Base-by-base conservation (phyloP, 2,888 invertebrate genomes). In the Congeria kusceri region DNA sequence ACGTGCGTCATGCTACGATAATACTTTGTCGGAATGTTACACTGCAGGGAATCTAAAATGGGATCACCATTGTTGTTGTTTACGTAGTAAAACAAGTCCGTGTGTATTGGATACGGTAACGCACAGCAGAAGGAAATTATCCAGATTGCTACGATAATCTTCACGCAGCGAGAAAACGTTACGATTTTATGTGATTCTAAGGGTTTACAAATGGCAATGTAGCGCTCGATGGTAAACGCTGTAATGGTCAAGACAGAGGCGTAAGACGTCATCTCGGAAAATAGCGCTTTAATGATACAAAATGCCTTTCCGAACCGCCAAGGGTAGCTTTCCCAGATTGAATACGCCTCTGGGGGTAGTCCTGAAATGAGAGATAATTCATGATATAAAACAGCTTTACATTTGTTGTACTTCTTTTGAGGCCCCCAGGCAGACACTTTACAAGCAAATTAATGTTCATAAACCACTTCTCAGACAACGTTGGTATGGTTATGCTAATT, bases 241-340 rank as follows among this genome's bases (percentile, higher is more conserved):
- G 97, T 97, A 87, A 98, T 98, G 23, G 98, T 98, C 90, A 98
- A 94, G 57, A 98, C 97, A 0, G 98, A 98, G 0, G 97, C 97
- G 93, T 98, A 97, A 0, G 97, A 96, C 0, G 97, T 97, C 93
- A 93, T 92, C 85, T 94, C 94, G 9, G 93, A 92, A 23, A 94
- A 87, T 46, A 94, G 91, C 0, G 93, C 92, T 70, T 94, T 93
- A 77, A 94, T 90, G 70, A 93, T 92, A 82, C 94, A 94, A 78
- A 93, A 93, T 39, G 92, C 86, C 74, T 92, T 91, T 0, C 94
- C 94, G 77, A 94, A 92, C 39, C 92, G 87, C 91, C 91, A 92
- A 3, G 94, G 94, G 83, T 94, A 94, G 28, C 94, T 93, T 75
- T 94, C 93, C 93, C 94, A 94, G 66, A 94, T 91, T 20, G 92